Percentiles rank a stretch among this genome's conserved stretches.
phyloP scores from a whole-genome alignment of 2,797 vertebrate species.

The Mus spretus region DNA sequence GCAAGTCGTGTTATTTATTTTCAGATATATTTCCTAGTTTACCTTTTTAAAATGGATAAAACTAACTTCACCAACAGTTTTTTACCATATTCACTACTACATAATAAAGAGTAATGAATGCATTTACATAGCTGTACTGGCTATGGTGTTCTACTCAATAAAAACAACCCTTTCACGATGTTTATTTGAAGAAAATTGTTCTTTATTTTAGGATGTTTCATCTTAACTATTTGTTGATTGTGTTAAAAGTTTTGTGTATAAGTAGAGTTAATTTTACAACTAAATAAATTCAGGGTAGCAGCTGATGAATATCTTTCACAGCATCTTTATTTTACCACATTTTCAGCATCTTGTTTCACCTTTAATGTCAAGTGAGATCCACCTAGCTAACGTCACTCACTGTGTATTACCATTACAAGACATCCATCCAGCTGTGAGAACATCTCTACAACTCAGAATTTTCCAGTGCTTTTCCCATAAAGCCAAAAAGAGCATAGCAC shows the following conservation, averaged over 20 bases:
- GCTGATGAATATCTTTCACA: background rate
- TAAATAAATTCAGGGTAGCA: background rate
- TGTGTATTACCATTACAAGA: background rate
- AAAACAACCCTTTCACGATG: constrained; percentile 28
- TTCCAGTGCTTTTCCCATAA: constrained; percentile 54
- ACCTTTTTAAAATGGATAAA: constrained; percentile 47
- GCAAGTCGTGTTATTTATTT: constrained; percentile 41
- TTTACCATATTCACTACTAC: background rate
- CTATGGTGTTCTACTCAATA: background rate
- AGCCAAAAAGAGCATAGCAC: background rate
- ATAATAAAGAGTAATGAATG: background rate
- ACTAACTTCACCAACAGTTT: background rate
- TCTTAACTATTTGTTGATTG: constrained; percentile 42
- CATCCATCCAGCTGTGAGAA: background rate
- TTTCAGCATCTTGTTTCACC: constrained; percentile 22
- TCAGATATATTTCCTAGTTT: constrained; percentile 43
- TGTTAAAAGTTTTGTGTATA: constrained; percentile 31
- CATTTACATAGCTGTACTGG: background rate
- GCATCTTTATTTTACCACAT: background rate
- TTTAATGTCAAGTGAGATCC: constrained; percentile 53
- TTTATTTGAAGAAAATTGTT: background rate
- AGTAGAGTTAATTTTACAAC: constrained; percentile 37
- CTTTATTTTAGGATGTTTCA: constrained; percentile 3
- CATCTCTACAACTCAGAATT: background rate
- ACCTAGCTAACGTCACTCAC: background rate